phyloP scores from a whole-genome alignment of 2,888 invertebrate genomes.

The Steinernema carpocapsae region DNA sequence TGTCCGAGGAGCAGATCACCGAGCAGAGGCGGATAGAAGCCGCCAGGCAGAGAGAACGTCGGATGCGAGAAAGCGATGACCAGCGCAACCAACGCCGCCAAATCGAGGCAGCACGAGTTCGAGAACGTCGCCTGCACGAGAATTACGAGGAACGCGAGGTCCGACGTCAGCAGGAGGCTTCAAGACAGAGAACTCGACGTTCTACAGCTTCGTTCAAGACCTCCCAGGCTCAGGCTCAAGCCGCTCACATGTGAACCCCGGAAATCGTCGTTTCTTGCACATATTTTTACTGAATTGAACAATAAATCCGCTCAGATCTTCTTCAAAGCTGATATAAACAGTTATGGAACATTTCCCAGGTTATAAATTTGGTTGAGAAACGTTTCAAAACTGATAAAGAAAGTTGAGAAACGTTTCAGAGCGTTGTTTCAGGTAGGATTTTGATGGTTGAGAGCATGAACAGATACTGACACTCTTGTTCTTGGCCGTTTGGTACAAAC shows the following conservation, averaged over 20 bases:
- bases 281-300: neutral
- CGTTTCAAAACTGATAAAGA: no score
- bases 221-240: neutral
- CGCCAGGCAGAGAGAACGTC: neutral
- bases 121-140: constrained; percentile 14
- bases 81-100: constrained; percentile 1
- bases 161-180: constrained; percentile 4
- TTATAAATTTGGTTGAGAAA: no score
- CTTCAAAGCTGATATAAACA: no score
- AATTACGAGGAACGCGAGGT: constrained; percentile 9
- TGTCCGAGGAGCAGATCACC: constrained; percentile 8
- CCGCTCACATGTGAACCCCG: constrained; percentile 13
- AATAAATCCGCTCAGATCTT: no score
- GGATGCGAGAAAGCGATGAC: constrained; percentile 7
- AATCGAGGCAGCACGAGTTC: constrained; percentile 12
- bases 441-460: no score
- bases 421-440: no score
- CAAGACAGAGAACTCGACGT: neutral
- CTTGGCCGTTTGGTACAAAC: no score
- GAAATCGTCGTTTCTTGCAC: neutral
- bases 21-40: neutral
- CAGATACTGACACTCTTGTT: no score
- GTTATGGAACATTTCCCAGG: no score
- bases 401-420: no score
- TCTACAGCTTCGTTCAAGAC: constrained; percentile 21